A percentile compares a stretch with the other conserved stretches of the same genome.
phyloP scores from a whole-genome alignment of 2,888 invertebrate genomes.

The Amorpha juglandis region DNA sequence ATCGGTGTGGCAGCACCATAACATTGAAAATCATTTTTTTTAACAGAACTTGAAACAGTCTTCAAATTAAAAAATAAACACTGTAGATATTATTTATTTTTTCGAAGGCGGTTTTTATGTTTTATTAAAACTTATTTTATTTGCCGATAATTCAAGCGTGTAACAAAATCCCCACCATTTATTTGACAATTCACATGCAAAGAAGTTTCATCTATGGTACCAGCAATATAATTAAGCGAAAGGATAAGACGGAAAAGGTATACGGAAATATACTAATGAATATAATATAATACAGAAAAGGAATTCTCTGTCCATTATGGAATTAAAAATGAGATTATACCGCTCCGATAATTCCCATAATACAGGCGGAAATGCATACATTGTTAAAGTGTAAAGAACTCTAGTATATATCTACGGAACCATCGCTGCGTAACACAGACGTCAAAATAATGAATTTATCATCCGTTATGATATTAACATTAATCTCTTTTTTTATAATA shows the following conservation, averaged over 20 bases:
- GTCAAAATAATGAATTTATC: conserved; percentile 22
- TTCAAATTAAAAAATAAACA: no score
- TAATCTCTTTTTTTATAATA: conserved; percentile 5
- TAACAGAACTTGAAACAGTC: no score
- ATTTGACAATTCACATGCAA: no score
- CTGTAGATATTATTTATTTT: no score
- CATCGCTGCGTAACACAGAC: conserved; percentile 21
- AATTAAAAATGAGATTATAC: conserved; percentile 1
- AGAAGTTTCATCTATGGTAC: no score
- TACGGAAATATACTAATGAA: neutral
- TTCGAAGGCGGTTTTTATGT: no score
- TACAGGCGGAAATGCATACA: conserved; percentile 9
- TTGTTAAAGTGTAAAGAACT: conserved; percentile 21
- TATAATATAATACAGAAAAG: neutral
- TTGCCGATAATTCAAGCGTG: no score
- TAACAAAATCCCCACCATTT: no score
- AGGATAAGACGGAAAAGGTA: neutral
- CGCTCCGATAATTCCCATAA: conserved; percentile 23
- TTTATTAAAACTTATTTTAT: no score
- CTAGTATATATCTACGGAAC: neutral
- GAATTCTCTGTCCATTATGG: neutral
- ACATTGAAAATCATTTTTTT: no score
- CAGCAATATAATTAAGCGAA: no score
- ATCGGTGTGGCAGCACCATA: no score
- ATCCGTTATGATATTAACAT: conserved; percentile 1